Conservation (phyloP, 2,888 invertebrate species). For the Cheilosia scutellata region DNA sequence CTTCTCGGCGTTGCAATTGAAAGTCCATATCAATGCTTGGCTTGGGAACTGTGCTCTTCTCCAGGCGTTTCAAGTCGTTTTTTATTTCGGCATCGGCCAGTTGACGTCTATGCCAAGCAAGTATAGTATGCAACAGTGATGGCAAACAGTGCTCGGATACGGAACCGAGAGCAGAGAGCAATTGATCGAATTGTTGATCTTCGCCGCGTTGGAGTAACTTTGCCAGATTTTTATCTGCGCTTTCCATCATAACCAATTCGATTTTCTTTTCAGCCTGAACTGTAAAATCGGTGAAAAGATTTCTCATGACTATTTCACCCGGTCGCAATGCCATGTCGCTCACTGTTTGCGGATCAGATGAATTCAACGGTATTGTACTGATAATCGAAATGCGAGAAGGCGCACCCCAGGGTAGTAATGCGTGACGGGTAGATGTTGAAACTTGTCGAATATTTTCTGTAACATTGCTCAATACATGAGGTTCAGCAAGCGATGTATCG, state of each 20-base stretch:
- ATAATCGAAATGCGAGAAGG: slow-evolving; percentile 83
- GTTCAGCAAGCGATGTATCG: slow-evolving; percentile 64
- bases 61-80: slow-evolving; percentile 85
- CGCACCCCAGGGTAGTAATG: slow-evolving; percentile 93
- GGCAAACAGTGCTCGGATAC: slow-evolving; percentile 99
- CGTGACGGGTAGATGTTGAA: slow-evolving; percentile 84
- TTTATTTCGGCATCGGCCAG: slow-evolving; percentile 88
- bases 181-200: slow-evolving; percentile 97
- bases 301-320: slow-evolving; percentile 98
- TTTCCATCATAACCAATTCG: slow-evolving; percentile 96
- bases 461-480: slow-evolving; percentile 77
- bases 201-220: slow-evolving; percentile 98
- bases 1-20: slow-evolving; percentile 94
- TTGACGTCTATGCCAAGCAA: slow-evolving; percentile 97
- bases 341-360: slow-evolving; percentile 82
- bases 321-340: slow-evolving; percentile 90
- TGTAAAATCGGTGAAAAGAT: slow-evolving; percentile 97
- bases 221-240: slow-evolving; percentile 96
- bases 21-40: slow-evolving; percentile 82
- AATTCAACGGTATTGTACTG: slow-evolving; percentile 81
- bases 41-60: slow-evolving; percentile 84
- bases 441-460: slow-evolving; percentile 78
- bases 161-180: slow-evolving; percentile 95
- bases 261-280: slow-evolving; percentile 97
- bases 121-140: slow-evolving; percentile 94